phyloP scores from a whole-genome alignment of 30 jellyfish, hydroid and myxozoan genomes.

The Clytia hemisphaerica region DNA sequence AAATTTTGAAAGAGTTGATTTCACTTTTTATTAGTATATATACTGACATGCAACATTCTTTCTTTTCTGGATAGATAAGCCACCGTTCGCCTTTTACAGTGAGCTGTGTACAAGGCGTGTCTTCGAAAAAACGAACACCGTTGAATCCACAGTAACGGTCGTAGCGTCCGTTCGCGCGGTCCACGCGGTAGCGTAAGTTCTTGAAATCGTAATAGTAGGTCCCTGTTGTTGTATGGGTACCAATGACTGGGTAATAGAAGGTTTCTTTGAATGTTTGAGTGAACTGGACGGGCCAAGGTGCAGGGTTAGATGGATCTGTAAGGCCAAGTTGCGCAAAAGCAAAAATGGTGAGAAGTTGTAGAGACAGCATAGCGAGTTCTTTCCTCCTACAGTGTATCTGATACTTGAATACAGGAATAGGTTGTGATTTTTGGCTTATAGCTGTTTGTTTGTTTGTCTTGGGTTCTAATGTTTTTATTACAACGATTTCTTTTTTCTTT shows the following conservation, averaged over 20 bases:
- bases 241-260: conserved; percentile 24
- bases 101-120: conserved; percentile 42
- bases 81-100: conserved; percentile 25
- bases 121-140: conserved; percentile 16
- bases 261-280: conserved; percentile 25
- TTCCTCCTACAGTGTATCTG: too few species aligned
- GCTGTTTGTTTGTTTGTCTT: too few species aligned
- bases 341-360: too few species aligned
- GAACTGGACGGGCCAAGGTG: conserved; percentile 38
- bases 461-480: too few species aligned
- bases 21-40: too few species aligned
- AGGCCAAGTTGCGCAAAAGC: too few species aligned
- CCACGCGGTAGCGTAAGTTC: conserved; percentile 26
- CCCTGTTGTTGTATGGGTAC: conserved; percentile 33
- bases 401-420: too few species aligned
- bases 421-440: too few species aligned
- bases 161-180: conserved; percentile 41
- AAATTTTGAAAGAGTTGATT: too few species aligned
- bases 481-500: too few species aligned
- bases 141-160: conserved; percentile 39
- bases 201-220: conserved; percentile 25
- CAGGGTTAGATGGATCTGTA: too few species aligned
- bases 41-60: conserved; percentile 38
- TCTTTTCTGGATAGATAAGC: conserved; percentile 33
- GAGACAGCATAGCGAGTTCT: too few species aligned